Base-by-base conservation (phyloP, 1,140 invertebrate species). In the Formica selysi region DNA sequence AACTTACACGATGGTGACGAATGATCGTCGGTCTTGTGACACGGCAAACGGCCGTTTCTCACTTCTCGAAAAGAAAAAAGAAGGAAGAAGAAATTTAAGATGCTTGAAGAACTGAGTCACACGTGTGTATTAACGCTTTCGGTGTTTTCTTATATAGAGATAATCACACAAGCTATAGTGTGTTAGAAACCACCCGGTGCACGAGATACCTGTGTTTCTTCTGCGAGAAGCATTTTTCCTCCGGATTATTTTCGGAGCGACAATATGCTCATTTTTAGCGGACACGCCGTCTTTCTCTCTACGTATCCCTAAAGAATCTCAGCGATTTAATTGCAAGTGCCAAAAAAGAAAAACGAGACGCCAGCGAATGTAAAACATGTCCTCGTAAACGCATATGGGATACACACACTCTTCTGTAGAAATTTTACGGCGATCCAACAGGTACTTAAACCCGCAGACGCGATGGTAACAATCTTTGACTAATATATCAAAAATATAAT, bases 281-380 rank as follows among this genome's bases (percentile, higher is more conserved):
- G 48, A 51, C 67, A 80, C 64, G 62, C 44, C 62, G 44, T 57
- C 64, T 36, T 68, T 80, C 64, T 80, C 62, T 68, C 76, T 68
- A 54, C n/a, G 76, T 65, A 22, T 62, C 41, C 59, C 41, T 26
- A 22, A 80, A 57, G 78, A 41, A 80, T 70, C 48, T 80, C 65
- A 80, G 78, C 78, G 67, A 80, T 70, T 80, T 41, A 80, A 70
- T 70, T 57, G 78, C 78, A 80, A 80, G 78, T 80, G 78, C 78
- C 78, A 80, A 80, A 80, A 57, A n/a, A 57, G 41, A 7, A 26
- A 41, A 51, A 6, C 1, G 29, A 26, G 11, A 57, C 6, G 29
- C 7, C 29, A 44, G 41, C 41, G 29, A 78, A 51, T n/a, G 16
- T n/a, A 13, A 67, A 22, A 51, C 5, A n/a, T 51, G 29, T 79